These are phyloP conservation scores for Drosophila helvetica DNA, from an alignment of 2,888 invertebrate genomes.

Conservation along the genomic window DNA sequence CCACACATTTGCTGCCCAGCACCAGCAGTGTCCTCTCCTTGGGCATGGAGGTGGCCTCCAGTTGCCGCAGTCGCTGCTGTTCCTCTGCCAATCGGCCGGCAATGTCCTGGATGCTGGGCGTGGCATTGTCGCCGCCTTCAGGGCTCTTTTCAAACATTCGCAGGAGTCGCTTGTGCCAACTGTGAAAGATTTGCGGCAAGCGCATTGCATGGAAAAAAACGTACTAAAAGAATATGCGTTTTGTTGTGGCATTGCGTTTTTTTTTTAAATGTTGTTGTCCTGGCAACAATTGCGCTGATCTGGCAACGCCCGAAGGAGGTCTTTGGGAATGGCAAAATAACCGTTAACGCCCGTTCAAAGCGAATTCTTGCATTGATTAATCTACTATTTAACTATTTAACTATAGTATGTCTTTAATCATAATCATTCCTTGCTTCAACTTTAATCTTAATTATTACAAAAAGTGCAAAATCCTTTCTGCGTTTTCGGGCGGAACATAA, in stretches of 20 bases:
- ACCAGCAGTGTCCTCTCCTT: constrained; percentile 86
- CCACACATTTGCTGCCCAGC: constrained; percentile 88
- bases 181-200: constrained; percentile 58
- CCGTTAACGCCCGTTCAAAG: neutral
- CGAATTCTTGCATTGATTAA: too few species aligned
- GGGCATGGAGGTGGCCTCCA: constrained; percentile 80
- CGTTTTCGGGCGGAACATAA: constrained; percentile 33
- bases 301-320: neutral
- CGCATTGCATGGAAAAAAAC: constrained; percentile 56
- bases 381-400: neutral
- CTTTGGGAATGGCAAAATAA: neutral
- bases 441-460: constrained; percentile 30
- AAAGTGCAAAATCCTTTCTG: constrained; percentile 29
- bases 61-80: constrained; percentile 70
- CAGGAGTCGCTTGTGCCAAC: constrained; percentile 52
- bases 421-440: constrained; percentile 23
- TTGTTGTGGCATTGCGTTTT: constrained; percentile 39
- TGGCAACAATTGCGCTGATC: constrained; percentile 42
- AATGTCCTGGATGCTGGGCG: constrained; percentile 85
- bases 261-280: constrained; percentile 31
- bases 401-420: constrained; percentile 22
- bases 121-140: constrained; percentile 51
- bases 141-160: constrained; percentile 67
- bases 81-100: constrained; percentile 85
- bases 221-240: constrained; percentile 2